Percentiles rank a stretch among this genome's conserved stretches.
These are phyloP conservation scores for Nasua narica DNA, from an alignment of 2,797 vertebrate species.

Conservation along the genomic window DNA sequence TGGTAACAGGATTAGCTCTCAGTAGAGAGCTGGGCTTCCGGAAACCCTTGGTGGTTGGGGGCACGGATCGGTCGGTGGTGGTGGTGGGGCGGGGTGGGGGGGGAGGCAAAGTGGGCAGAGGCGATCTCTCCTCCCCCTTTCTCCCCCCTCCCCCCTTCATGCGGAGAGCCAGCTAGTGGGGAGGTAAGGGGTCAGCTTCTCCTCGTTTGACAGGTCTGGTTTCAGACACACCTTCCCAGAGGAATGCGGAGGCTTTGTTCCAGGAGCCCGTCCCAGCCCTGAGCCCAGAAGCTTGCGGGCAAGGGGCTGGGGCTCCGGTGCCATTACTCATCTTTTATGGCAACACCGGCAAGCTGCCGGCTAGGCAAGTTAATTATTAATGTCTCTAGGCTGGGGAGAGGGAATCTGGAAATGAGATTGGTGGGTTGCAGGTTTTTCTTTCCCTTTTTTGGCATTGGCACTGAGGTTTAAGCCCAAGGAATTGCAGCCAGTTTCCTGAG, in stretches of 20 bases:
- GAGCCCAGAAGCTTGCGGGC: slow-evolving; percentile 61
- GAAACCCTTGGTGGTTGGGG: neutral
- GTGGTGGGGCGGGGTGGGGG: neutral
- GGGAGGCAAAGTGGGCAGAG: neutral
- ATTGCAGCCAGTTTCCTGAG: slow-evolving; percentile 33
- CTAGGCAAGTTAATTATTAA: slow-evolving; percentile 78
- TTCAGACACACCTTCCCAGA: slow-evolving; percentile 82
- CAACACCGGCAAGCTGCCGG: slow-evolving; percentile 23
- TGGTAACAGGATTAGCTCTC: slow-evolving; percentile 56
- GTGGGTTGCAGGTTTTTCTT: neutral
- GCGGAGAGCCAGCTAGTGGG: neutral
- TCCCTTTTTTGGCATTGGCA: neutral
- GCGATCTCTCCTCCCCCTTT: neutral
- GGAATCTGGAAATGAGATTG: slow-evolving; percentile 49
- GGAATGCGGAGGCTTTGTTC: slow-evolving; percentile 82
- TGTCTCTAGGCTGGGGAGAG: slow-evolving; percentile 44
- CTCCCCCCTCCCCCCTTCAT: neutral
- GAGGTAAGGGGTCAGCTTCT: slow-evolving; percentile 54
- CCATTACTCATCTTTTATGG: slow-evolving; percentile 79
- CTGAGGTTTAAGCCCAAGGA: slow-evolving; percentile 24
- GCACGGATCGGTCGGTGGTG: neutral
- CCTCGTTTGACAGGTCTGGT: slow-evolving; percentile 65
- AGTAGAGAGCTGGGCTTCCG: neutral
- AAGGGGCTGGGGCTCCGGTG: slow-evolving; percentile 54
- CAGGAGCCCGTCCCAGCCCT: slow-evolving; percentile 56